Conservation (phyloP, 2,797 vertebrate species). For the Serranus cabrilla region DNA sequence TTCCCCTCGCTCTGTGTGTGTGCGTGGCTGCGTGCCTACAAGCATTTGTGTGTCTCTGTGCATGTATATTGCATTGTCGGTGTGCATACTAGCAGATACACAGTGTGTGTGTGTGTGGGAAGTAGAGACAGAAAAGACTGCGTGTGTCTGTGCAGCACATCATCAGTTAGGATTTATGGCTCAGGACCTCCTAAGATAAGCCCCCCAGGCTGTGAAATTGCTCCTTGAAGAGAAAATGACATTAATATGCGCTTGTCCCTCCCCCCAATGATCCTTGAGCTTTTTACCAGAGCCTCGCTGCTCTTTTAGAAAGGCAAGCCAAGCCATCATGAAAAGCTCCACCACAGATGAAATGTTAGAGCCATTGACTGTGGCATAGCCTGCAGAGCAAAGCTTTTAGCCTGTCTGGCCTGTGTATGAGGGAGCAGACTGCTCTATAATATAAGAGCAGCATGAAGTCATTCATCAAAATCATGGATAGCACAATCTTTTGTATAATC, state of each 20-base stretch:
- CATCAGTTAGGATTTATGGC: conserved; percentile 78
- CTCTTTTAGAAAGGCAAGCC: conserved; percentile 77
- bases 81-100: conserved; percentile 50
- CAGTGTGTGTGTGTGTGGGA: conserved; percentile 10
- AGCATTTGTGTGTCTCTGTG: conserved; percentile 41
- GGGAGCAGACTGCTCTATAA: conserved; percentile 51
- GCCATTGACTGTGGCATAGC: conserved; percentile 72
- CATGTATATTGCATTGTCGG: conserved; percentile 50
- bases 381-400: conserved; percentile 81
- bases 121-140: conserved; percentile 45
- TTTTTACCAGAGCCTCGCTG: conserved; percentile 72
- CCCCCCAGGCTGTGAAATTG: conserved; percentile 84
- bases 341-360: conserved; percentile 71
- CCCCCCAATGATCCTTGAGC: conserved; percentile 74
- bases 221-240: conserved; percentile 84
- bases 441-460: conserved; percentile 72
- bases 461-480: conserved; percentile 66
- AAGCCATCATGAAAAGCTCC: conserved; percentile 73
- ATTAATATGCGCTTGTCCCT: conserved; percentile 80
- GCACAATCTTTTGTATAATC: conserved; percentile 67
- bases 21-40: conserved; percentile 3
- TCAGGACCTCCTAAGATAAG: conserved; percentile 80
- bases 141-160: conserved; percentile 64
- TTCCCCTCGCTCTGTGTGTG: conserved; percentile 52
- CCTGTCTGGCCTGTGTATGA: conserved; percentile 71